phyloP scores from a whole-genome alignment of 2,113 vertebrate genomes.

The Chrysemys picta region DNA sequence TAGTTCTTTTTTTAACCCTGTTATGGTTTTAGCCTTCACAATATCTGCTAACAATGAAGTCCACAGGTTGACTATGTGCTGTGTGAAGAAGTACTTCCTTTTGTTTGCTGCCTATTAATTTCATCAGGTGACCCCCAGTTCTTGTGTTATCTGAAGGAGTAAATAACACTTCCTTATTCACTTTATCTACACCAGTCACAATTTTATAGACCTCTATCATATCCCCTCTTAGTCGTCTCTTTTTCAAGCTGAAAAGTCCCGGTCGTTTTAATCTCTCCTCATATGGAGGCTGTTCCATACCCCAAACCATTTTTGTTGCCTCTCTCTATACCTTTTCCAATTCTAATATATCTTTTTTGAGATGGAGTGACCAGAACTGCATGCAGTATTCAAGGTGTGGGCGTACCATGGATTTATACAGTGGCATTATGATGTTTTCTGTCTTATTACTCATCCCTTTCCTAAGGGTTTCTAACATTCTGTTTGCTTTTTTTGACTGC shows the following conservation, averaged over 20 bases:
- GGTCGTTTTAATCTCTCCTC: not conserved
- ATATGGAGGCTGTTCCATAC: not conserved
- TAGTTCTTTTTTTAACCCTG: not conserved
- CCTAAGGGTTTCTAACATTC: not conserved
- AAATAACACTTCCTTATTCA: not conserved
- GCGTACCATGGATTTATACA: not conserved
- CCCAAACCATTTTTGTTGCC: not conserved
- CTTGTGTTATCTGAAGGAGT: not conserved
- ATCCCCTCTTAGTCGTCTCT: not conserved
- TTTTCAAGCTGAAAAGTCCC: not conserved
- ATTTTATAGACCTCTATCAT: not conserved
- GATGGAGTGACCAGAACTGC: not conserved
- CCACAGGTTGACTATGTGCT: not conserved
- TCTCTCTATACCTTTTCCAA: not conserved
- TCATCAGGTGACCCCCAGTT: not conserved
- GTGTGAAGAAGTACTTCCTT: not conserved
- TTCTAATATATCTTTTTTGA: not conserved
- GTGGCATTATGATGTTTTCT: not conserved
- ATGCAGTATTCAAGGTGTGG: not conserved
- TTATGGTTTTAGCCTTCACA: not conserved
- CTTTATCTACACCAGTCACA: not conserved
- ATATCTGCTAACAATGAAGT: not conserved
- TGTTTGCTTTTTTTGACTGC: not conserved
- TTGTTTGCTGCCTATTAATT: not conserved
- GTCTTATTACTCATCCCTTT: not conserved